These are phyloP conservation scores for Tiliacea citrago DNA, from an alignment of 2,888 invertebrate species.

Conservation along the genomic window DNA sequence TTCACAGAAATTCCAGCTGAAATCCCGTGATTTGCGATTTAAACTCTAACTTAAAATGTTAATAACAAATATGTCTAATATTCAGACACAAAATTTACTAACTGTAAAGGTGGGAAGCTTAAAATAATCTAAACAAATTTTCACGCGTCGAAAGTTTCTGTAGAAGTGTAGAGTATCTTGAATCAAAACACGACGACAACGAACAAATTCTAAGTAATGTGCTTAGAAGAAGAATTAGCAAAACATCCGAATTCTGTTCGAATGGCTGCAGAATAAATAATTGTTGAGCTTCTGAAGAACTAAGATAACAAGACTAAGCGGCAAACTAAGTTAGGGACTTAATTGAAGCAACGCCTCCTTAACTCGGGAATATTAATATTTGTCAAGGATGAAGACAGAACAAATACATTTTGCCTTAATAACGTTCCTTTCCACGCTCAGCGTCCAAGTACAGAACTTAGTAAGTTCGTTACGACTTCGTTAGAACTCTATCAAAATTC, in stretches of 20 bases:
- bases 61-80: conserved; percentile 33
- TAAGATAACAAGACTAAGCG: conserved; percentile 82
- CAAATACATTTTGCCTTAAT: conserved; percentile 63
- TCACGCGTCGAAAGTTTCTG: conserved; percentile 22
- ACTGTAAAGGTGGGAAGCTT: conserved; percentile 5
- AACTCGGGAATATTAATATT: conserved; percentile 76
- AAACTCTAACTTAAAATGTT: conserved; percentile 10
- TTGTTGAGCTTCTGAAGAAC: conserved; percentile 80
- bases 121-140: conserved; percentile 30
- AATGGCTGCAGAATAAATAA: conserved; percentile 80
- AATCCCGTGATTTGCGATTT: not conserved
- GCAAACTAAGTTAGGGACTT: conserved; percentile 78
- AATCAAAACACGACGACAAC: conserved; percentile 4
- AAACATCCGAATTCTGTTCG: conserved; percentile 74
- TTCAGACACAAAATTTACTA: conserved; percentile 24
- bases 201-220: conserved; percentile 35
- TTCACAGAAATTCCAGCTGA: not conserved
- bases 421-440: conserved; percentile 49
- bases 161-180: conserved; percentile 2
- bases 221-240: conserved; percentile 68
- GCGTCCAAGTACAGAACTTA: conserved; percentile 51
- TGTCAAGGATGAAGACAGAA: conserved; percentile 69
- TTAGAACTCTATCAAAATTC: conserved; percentile 66
- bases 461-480: conserved; percentile 62
- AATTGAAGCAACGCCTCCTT: conserved; percentile 74